Percentiles rank a stretch among this genome's conserved stretches.
These are phyloP conservation scores for Baryphthengus martii DNA, from an alignment of 2,113 vertebrate genomes.

Conservation along the genomic window DNA sequence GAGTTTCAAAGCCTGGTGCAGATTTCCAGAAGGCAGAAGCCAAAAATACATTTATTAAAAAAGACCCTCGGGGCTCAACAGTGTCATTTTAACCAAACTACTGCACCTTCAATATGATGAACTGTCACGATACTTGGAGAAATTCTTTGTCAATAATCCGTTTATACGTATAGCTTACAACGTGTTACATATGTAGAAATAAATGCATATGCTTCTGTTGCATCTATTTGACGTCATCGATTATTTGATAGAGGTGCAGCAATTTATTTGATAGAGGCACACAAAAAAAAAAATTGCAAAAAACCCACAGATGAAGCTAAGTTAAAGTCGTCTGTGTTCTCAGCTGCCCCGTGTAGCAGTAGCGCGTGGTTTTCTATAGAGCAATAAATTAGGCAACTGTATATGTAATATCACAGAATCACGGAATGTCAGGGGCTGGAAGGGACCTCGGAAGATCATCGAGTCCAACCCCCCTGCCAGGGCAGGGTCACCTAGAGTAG, in stretches of 20 bases:
- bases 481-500: too few species aligned
- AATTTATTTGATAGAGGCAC: neutral
- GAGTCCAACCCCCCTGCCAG: too few species aligned
- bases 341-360: neutral
- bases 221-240: neutral
- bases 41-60: slow-evolving; percentile 53
- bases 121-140: neutral
- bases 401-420: too few species aligned
- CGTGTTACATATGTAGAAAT: neutral
- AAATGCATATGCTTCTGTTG: neutral
- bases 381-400: neutral
- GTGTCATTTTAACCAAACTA: slow-evolving; percentile 22
- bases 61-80: slow-evolving; percentile 15
- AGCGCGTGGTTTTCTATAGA: neutral
- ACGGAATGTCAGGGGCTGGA: too few species aligned
- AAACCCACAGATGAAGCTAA: neutral
- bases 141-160: slow-evolving; percentile 27
- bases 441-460: too few species aligned
- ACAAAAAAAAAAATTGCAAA: neutral
- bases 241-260: neutral
- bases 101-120: neutral
- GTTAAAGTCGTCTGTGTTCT: neutral
- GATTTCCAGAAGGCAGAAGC: slow-evolving; percentile 52
- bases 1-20: slow-evolving; percentile 19
- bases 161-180: slow-evolving; percentile 2